Conservation (phyloP, 2,113 vertebrate species). For the Oncorhynchus gorbuscha region DNA sequence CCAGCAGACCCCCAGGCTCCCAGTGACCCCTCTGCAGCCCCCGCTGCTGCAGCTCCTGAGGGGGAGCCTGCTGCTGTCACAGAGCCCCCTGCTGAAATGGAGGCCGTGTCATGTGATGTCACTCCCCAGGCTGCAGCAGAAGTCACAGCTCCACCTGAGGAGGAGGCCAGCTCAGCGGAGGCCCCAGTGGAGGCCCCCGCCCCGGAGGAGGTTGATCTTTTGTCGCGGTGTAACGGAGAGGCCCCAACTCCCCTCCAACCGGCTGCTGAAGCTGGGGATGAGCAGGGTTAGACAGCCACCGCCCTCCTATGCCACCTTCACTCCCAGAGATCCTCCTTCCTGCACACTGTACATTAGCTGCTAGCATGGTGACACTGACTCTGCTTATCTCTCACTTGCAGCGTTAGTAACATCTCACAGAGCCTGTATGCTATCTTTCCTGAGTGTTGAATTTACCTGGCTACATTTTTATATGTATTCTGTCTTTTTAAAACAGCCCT, state of each 20-base stretch:
- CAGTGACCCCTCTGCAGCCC: constrained; percentile 38
- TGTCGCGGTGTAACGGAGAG: constrained; percentile 80
- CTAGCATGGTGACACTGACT: constrained; percentile 83
- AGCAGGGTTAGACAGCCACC: constrained; percentile 79
- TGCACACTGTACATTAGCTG: constrained; percentile 81
- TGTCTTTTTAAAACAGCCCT: constrained; percentile 44
- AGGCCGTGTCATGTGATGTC: constrained; percentile 47
- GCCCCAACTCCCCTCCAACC: constrained; percentile 54
- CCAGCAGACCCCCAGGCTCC: constrained; percentile 43
- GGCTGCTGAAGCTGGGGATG: constrained; percentile 63
- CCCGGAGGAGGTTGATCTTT: constrained; percentile 60
- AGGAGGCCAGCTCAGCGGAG: background rate
- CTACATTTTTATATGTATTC: constrained; percentile 28
- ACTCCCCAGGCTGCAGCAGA: constrained; percentile 27
- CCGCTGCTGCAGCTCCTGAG: constrained; percentile 34
- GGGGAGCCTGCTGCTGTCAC: constrained; percentile 25
- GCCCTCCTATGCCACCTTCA: constrained; percentile 22
- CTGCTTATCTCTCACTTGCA: constrained; percentile 65
- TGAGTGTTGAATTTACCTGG: constrained; percentile 43
- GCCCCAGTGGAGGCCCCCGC: constrained; percentile 25
- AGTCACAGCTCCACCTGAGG: constrained; percentile 21
- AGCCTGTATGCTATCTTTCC: constrained; percentile 57
- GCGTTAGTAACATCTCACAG: constrained; percentile 62
- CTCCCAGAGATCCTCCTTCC: constrained; percentile 32
- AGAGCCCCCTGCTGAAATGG: constrained; percentile 31